Conservation (phyloP, 2,797 vertebrate genomes). For the Protosalanx chinensis region DNA sequence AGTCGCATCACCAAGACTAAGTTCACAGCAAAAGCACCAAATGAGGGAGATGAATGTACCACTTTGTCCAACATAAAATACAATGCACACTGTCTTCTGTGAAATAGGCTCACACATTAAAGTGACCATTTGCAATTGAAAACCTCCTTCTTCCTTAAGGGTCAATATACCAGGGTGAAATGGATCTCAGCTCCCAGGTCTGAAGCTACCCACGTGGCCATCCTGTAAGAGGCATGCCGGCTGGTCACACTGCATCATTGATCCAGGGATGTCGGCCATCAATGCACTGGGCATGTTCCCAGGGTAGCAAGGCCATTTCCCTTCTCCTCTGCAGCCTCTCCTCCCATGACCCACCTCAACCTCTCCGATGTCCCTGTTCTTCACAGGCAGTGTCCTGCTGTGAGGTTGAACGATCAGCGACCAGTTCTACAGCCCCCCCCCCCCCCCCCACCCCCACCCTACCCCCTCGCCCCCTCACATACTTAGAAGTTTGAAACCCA, state of each 20-base stretch:
- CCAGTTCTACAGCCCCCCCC: conserved; percentile 27
- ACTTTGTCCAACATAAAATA: neutral
- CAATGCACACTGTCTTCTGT: neutral
- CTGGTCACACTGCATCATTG: conserved; percentile 11
- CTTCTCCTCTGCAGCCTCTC: neutral
- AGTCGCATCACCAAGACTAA: neutral
- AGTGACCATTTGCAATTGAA: neutral
- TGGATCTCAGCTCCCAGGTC: neutral
- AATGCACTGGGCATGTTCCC: conserved; percentile 23
- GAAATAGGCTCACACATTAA: neutral
- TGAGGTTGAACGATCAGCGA: conserved; percentile 50
- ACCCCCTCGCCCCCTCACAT: conserved; percentile 23
- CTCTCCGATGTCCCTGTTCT: conserved; percentile 32
- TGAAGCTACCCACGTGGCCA: neutral
- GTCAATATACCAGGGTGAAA: neutral
- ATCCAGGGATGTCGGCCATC: conserved; percentile 15
- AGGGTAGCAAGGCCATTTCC: conserved; percentile 19
- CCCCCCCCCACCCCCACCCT: conserved; percentile 37
- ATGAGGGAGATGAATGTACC: too few species aligned
- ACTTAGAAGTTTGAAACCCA: conserved; percentile 16
- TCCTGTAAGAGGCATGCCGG: neutral
- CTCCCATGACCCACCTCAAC: neutral
- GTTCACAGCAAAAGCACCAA: neutral
- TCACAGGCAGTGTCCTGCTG: conserved; percentile 45
- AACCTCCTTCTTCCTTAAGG: neutral